Evolutionary conservation across 2,888 invertebrate species (phyloP), one percentile per base, ranked within the genome.

Genomic region (Drosophila maculinotata): DNA sequence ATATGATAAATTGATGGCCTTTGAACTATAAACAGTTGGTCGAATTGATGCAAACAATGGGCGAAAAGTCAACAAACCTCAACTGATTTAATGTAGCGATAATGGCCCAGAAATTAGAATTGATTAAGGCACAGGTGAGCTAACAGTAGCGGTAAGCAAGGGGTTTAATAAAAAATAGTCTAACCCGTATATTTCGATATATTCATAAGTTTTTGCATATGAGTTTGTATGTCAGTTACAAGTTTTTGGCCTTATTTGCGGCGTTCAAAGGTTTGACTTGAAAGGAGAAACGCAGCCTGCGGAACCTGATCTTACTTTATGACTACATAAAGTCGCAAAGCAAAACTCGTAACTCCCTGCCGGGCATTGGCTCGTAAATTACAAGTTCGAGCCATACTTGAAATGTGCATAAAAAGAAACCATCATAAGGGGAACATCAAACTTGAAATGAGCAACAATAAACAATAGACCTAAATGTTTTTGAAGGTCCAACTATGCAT

Each of bases 1-100:
- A 76, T 82, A 73, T 83, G 77, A 80, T 79, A 73, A 73, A 79
- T 83, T 59, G 53, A 42, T 57, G 76, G 58, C 33, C 60, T 51
- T 64, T 80, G 63, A 73, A 26, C 63, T 67, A 45, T 53, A 69
- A 68, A 59, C 49, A 66, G 51, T 59, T 56, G 38, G 45, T 33
- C 30, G 23, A 8, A 23, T 52, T 20, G 41, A 10, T 10, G 4
- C 33, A 12, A 25, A 47, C 51, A 64, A 45, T 49, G 8, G 38
- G 28, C 49, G 44, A 42, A 57, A 66, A 49, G 63, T 54, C 53
- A 62, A 15, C 45, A 47, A 36, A 47, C 39, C 39, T 23, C 17
- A 45, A 17, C 38, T 38, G 66, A 77, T 64, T 77, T 64, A 56
- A 65, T 60, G 33, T 33, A 57, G 9, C 53, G 45, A 73, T 73